These are phyloP conservation scores for Turdus rufiventris DNA, from an alignment of 2,113 vertebrate genomes.

Conservation along the genomic window DNA sequence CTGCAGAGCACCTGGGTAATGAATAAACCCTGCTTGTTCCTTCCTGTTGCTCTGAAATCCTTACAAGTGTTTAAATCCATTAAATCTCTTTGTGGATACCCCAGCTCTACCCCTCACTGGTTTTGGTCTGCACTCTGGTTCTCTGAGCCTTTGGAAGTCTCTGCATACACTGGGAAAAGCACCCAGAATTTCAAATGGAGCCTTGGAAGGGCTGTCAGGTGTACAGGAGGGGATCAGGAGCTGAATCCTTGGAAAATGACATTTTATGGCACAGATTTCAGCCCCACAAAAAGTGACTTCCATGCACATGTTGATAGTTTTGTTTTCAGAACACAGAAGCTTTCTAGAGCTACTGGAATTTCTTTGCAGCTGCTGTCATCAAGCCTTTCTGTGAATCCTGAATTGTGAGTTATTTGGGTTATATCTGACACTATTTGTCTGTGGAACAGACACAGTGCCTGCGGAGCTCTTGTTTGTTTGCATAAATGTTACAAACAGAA, in stretches of 20 bases:
- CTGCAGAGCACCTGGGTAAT: neutral
- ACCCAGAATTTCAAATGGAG: fast-evolving
- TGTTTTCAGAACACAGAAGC: neutral
- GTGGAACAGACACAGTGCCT: neutral
- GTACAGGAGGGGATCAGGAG: neutral
- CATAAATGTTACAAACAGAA: neutral
- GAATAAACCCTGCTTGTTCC: neutral
- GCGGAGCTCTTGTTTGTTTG: neutral
- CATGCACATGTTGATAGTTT: neutral
- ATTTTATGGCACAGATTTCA: neutral
- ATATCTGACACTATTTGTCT: neutral
- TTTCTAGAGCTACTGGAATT: neutral
- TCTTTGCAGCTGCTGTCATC: neutral
- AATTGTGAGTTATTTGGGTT: neutral
- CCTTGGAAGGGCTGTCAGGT: neutral
- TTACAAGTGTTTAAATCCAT: neutral
- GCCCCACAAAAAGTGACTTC: neutral
- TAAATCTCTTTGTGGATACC: neutral
- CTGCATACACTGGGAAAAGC: neutral
- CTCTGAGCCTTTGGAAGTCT: neutral
- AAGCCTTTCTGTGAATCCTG: neutral
- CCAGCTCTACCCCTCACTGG: neutral
- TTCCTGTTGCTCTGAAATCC: neutral
- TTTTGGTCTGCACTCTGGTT: neutral
- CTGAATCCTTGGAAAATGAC: neutral